A percentile compares a stretch with the other conserved stretches of the same genome.
Evolutionary conservation across 1,140 invertebrate species (phyloP).

Genomic region (Zaprionus taronus): DNA sequence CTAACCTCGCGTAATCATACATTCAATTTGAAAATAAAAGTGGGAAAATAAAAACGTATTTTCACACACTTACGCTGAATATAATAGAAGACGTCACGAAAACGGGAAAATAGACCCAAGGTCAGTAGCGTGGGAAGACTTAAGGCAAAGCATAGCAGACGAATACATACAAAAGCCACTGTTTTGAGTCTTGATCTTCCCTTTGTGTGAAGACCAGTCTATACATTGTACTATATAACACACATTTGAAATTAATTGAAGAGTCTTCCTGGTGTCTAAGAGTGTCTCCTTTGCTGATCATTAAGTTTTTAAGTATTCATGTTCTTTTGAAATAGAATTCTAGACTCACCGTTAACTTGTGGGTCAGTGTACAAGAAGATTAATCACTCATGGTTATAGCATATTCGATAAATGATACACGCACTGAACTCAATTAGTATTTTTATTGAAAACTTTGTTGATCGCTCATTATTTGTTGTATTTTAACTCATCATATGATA

Average conservation of each 20-base stretch:
- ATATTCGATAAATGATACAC: not conserved
- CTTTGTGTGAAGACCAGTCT: not conserved
- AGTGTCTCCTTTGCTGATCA: not conserved
- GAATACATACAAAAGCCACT: not conserved
- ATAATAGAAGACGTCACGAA: constrained; percentile 50
- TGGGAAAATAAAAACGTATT: constrained; percentile 70
- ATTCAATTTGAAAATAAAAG: constrained; percentile 70
- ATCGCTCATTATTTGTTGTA: not conserved
- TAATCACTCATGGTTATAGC: not conserved
- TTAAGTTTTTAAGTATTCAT: not conserved
- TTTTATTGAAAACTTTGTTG: not conserved
- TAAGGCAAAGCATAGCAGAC: constrained; percentile 11
- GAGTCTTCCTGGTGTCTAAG: too few species aligned
- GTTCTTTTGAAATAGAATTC: not conserved
- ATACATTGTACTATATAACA: too few species aligned
- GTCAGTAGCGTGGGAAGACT: constrained; percentile 75
- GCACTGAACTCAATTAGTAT: not conserved
- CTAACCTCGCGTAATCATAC: constrained; percentile 43
- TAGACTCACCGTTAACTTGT: not conserved
- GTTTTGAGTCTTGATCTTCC: not conserved
- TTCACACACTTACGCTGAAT: constrained; percentile 68
- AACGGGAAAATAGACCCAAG: constrained; percentile 76
- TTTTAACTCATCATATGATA: not conserved
- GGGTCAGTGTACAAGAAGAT: not conserved
- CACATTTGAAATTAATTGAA: too few species aligned